These are phyloP conservation scores for Dicyrtoma fusca DNA, from an alignment of 2,888 invertebrate genomes.

Conservation along the genomic window DNA sequence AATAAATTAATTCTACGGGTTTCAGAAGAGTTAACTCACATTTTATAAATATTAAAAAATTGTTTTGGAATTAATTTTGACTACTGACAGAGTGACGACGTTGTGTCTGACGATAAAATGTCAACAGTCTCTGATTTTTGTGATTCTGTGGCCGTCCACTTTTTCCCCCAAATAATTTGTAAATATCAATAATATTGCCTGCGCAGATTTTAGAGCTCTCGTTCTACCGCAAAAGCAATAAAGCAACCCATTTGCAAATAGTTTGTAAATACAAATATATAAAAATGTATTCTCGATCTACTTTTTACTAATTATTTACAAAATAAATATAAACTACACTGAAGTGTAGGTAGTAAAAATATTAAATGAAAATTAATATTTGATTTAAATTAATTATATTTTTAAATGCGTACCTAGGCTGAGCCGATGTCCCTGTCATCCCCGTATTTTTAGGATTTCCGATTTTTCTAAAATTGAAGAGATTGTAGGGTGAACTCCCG, in stretches of 20 bases:
- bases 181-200: too few relatives aligned
- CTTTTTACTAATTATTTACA: not conserved
- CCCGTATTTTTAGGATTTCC: slow-evolving; percentile 4
- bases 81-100: too few relatives aligned
- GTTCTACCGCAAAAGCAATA: not conserved
- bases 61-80: too few relatives aligned
- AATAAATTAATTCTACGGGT: too few relatives aligned
- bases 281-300: not conserved
- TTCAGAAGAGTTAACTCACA: too few relatives aligned
- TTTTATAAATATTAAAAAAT: too few relatives aligned
- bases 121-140: too few relatives aligned
- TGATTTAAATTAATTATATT: not conserved
- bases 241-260: not conserved
- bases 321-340: not conserved
- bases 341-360: not conserved
- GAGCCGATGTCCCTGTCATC: not conserved
- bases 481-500: slow-evolving; percentile 15
- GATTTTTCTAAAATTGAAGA: slow-evolving; percentile 24
- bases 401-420: slow-evolving; percentile 30
- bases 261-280: not conserved
- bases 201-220: too few relatives aligned
- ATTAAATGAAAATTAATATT: not conserved
- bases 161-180: too few relatives aligned
- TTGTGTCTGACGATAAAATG: too few relatives aligned
- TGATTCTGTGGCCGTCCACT: too few relatives aligned